These are phyloP conservation scores for Bovichtus variegatus DNA, from an alignment of 2,797 vertebrate species.

Conservation along the genomic window DNA sequence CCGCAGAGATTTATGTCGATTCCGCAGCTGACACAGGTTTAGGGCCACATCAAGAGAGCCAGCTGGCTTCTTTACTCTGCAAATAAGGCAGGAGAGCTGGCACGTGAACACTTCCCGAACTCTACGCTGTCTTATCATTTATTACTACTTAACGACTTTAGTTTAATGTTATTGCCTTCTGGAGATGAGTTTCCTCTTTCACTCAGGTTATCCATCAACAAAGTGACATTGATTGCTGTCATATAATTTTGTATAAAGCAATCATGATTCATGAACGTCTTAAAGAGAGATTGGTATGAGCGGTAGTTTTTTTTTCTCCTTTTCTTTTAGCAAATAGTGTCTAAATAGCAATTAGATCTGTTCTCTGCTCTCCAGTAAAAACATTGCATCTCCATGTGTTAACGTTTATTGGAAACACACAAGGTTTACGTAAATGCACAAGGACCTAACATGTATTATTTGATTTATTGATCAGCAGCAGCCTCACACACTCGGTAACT, in stretches of 20 bases:
- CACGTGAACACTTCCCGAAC: conserved; percentile 52
- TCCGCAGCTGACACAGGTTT: conserved; percentile 72
- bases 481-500: neutral
- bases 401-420: neutral
- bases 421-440: too few relatives aligned
- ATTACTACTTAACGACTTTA: conserved; percentile 75
- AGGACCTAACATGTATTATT: neutral
- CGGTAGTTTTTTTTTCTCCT: conserved; percentile 5
- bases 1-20: conserved; percentile 70
- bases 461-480: neutral
- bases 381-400: neutral
- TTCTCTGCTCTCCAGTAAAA: neutral
- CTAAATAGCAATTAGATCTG: conserved; percentile 20
- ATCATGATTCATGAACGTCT: conserved; percentile 69
- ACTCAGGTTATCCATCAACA: conserved; percentile 69
- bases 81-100: conserved; percentile 68
- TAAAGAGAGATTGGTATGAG: conserved; percentile 54
- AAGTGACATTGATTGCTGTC: conserved; percentile 74
- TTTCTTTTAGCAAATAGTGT: conserved; percentile 31
- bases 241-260: conserved; percentile 74
- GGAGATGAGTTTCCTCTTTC: conserved; percentile 73
- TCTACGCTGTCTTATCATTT: conserved; percentile 60
- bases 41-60: conserved; percentile 54
- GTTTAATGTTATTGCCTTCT: conserved; percentile 76
- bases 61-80: conserved; percentile 71